Evolutionary conservation across 2,797 vertebrate genomes (phyloP), one percentile per base, ranked within the genome.

Genomic region (Spinus pinus): DNA sequence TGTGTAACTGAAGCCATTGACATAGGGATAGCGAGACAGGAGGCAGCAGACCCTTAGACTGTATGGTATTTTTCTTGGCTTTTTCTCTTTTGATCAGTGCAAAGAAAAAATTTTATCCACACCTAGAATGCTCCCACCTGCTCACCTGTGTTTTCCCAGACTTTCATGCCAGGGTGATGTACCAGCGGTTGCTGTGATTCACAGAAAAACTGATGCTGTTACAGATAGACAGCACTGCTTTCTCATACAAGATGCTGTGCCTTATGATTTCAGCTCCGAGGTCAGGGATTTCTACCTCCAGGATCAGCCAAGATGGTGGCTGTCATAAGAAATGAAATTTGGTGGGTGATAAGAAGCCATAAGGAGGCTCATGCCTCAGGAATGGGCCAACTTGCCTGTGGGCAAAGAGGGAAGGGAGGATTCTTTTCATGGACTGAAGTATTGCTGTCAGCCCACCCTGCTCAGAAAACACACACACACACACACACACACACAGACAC

Each of bases 321-420:
- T 74, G 49, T 66, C 39, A 37, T 22, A 14, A 12, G 25, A 57
- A 66, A 37, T 21, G 7, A 24, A 33, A 35, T 79, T 69, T 21
- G 14, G 7, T 6, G 4, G 11, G 30, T 14, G 2, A 31, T 58
- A 51, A 80, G 41, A 37, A 67, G 15, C 20, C 39, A 18, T n/a
- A 0, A 2, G 25, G 42, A 64, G 5, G 14, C 39, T 72, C 15
- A 14, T 3, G 7, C 9, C 14, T 4, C 42, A 37, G 17, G 13
- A 53, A 18, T 19, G 22, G 35, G 10, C 4, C 37, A 71, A 57
- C 9, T 20, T 33, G 16, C 14, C 42, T 28, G 16, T 23, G 47
- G 41, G 27, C 5, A 10, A 31, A 39, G 25, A 77, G 4, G 19
- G 16, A 78, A 61, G 50, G n/a, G 37, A 28, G 2, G 24, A 14